phyloP scores from a whole-genome alignment of 2,888 invertebrate genomes.

The Xestia xanthographa region DNA sequence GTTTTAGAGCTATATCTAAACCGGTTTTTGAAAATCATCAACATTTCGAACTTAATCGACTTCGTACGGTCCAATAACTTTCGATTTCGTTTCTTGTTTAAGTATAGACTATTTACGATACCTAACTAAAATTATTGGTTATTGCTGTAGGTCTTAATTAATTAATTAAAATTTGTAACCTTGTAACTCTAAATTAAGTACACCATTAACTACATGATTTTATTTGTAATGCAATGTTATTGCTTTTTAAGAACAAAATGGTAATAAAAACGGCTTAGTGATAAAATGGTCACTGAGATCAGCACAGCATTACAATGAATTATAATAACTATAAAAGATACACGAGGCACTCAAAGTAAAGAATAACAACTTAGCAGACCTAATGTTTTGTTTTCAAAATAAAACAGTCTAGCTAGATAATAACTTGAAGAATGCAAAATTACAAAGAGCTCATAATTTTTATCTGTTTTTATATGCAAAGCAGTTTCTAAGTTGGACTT shows the following conservation, averaged over 20 bases:
- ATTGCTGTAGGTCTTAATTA: too few species aligned
- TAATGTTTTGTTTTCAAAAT: conserved; percentile 45
- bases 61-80: not conserved
- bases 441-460: conserved; percentile 1
- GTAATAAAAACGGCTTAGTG: not conserved
- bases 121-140: not conserved
- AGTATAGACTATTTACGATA: not conserved
- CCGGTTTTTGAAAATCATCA: not conserved
- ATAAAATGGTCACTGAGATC: conserved; percentile 6
- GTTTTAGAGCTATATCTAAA: not conserved
- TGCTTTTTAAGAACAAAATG: conserved; percentile 1
- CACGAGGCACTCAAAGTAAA: conserved; percentile 11
- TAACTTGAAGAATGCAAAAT: not conserved
- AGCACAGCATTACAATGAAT: conserved; percentile 37
- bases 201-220: not conserved
- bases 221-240: conserved; percentile 9
- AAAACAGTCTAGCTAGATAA: not conserved
- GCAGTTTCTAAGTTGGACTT: conserved; percentile 5
- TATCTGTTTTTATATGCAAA: not conserved
- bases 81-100: not conserved
- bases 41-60: not conserved
- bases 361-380: conserved; percentile 11
- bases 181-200: not conserved
- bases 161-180: too few species aligned
- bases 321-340: conserved; percentile 17